Evolutionary conservation across 2,888 invertebrate species (phyloP), one percentile per base, ranked within the genome.

Genomic region (Ditula angustiorana): DNA sequence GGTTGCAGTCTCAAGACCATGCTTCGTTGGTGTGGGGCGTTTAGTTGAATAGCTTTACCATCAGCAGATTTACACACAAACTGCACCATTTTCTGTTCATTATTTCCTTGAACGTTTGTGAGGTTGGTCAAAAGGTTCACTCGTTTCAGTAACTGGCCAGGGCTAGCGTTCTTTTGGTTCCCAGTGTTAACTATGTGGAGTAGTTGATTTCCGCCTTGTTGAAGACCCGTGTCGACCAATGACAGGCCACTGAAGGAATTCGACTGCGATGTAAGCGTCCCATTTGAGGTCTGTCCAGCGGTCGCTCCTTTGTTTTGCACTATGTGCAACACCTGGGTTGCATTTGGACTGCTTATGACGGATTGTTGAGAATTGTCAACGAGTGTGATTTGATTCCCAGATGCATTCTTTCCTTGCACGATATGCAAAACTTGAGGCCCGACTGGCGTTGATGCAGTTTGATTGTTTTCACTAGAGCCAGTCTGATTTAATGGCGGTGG

Each of bases 51-150:
- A 58, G 94, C 80, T 82, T 94, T 94, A 8, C 94, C 94, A 72
- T 94, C 94, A 16, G 93, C 87, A 37, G 95, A 94, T 82, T 95
- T 95, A 75, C 95, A 95, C 47, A 95, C 94, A 76, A 95, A 94
- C 73, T 95, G 95, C 24, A 95, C 92, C 90, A 93, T 92, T 78
- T 93, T 93, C 71, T 93, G 93, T 67, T 93, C 93, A 69, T 86
- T 92, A 3, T 86, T 79, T 21, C 92, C 92, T 81, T 93, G 93
- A 5, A 86, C 86, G 71, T 92, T 93, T 1, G 90, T 76, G 1
- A 93, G 76, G 76, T 93, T 93, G 0, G 93, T 93, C 23, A 93
- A 72, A 30, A 93, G 82, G 71, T 93, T 93, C 0, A 93, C 93
- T 69, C 92, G 81, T 77, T 93, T 93, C 5, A 93, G 71, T 10